Base-by-base conservation (phyloP, 2,888 invertebrate species). In the Megalurothrips usitatus region DNA sequence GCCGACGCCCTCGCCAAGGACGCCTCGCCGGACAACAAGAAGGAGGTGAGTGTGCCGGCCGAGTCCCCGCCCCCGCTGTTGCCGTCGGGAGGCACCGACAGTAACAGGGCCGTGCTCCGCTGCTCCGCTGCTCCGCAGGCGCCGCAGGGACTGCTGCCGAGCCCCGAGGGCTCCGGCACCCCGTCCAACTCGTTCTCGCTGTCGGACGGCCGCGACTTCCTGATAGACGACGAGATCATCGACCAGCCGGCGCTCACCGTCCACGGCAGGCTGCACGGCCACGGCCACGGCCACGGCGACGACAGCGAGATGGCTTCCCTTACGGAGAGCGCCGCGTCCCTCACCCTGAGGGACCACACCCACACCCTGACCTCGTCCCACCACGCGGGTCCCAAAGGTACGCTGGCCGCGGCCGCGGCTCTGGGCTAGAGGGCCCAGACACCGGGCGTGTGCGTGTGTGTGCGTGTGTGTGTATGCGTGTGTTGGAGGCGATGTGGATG, bases 181-280 rank as follows among this genome's bases (percentile, higher is more conserved):
- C 49, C 79, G 1, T 94, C 94, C 0, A 93, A 93, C 81, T 94
- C 94, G 0, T 87, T 94, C 0, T 94, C 94, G 0, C 88, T 95
- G n/a, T 85, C 94, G 0, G 94, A 95, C 84, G 94, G 94, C 26
- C 89, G 93, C 83, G 94, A 95, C 86, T 95, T 92, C 87, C 91
- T 96, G 82, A 92, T 92, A 83, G 96, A 96, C 85, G 96, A 96
- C 85, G 96, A 96, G 87, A 96, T 96, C 82, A 94, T 94, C 78
- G 96, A 96, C 88, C 96, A 96, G 86, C 96, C 96, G 17, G 95
- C 93, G 0, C 86, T 96, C 83, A 89, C 94, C 19, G 94, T 95
- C 85, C 92, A 93, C 86, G 93, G 93, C 87, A 90, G 91, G 85
- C 82, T 86, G 52, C 23, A 75, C 68, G 68, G 68, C 0, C 68